phyloP scores from a whole-genome alignment of 2,797 vertebrate species.

The Neostethus bicornis region DNA sequence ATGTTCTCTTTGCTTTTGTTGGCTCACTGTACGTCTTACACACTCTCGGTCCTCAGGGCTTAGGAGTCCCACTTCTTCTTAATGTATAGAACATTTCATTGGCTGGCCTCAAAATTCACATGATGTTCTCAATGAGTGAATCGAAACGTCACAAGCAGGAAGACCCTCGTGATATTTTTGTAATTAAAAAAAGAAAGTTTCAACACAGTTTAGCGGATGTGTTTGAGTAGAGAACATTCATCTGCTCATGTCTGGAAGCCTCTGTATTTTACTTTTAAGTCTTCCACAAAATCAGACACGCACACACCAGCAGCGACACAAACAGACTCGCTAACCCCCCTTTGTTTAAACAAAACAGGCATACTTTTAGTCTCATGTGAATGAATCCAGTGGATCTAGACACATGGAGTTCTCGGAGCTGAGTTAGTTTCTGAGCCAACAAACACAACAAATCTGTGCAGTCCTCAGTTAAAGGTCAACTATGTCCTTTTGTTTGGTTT shows the following conservation, averaged over 20 bases:
- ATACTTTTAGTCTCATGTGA: slow-evolving; percentile 9
- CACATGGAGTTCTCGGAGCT: slow-evolving; percentile 1
- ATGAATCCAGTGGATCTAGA: slow-evolving; percentile 1
- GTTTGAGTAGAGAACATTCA: slow-evolving; percentile 21
- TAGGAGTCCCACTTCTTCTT: slow-evolving; percentile 14
- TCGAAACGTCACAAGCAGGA: slow-evolving; percentile 1
- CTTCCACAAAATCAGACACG: slow-evolving; percentile 11
- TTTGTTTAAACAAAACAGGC: slow-evolving; percentile 18
- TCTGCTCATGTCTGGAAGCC: slow-evolving; percentile 22
- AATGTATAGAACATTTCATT: background rate
- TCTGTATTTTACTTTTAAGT: slow-evolving; percentile 13
- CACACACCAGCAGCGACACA: background rate
- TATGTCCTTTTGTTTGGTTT: slow-evolving; percentile 1
- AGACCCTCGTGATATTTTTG: background rate
- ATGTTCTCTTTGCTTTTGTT: slow-evolving; percentile 18
- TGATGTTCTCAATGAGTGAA: background rate
- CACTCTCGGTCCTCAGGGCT: slow-evolving; percentile 1
- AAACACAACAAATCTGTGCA: background rate
- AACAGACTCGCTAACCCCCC: slow-evolving; percentile 7
- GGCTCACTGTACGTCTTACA: slow-evolving; percentile 1
- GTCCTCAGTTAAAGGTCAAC: background rate
- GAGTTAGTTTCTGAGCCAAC: slow-evolving; percentile 5
- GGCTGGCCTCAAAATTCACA: slow-evolving; percentile 1
- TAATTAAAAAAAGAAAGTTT: background rate
- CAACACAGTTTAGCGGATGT: slow-evolving; percentile 43